phyloP scores from a whole-genome alignment of 2,113 vertebrate species.

The Orientallactaga bullata region DNA sequence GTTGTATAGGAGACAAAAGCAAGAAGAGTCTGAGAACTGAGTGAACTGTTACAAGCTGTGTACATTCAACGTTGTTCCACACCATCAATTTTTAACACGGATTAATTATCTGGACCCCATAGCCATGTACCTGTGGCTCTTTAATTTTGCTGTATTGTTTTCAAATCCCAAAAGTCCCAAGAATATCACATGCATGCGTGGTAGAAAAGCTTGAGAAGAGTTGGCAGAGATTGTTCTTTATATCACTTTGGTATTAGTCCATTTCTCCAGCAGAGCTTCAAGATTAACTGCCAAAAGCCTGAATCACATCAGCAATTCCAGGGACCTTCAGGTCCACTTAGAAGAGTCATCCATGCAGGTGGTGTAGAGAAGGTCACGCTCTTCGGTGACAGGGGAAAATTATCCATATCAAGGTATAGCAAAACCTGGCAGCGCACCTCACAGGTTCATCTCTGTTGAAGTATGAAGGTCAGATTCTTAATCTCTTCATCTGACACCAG shows the following conservation, averaged over 20 bases:
- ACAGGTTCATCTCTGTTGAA: background rate
- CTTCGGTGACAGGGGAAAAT: background rate
- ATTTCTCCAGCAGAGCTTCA: background rate
- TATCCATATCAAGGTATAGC: background rate
- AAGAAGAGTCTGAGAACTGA: background rate
- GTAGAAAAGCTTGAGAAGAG: background rate
- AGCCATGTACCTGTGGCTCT: background rate
- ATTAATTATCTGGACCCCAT: background rate
- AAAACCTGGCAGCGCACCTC: background rate
- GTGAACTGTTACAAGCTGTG: background rate
- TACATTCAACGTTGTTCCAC: background rate
- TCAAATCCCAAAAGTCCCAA: background rate
- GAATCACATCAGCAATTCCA: background rate
- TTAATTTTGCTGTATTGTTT: background rate
- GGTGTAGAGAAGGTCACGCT: accelerated
- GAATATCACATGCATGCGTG: background rate
- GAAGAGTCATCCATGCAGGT: background rate
- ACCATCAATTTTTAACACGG: background rate
- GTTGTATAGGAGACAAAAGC: background rate
- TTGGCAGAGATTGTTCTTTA: background rate
- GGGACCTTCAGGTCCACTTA: background rate
- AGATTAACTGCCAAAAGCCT: background rate
- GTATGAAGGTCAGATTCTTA: background rate
- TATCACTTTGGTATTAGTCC: background rate
- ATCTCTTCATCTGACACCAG: background rate